Conservation (phyloP, 2,113 vertebrate species). For the Hirundichthys speculiger region DNA sequence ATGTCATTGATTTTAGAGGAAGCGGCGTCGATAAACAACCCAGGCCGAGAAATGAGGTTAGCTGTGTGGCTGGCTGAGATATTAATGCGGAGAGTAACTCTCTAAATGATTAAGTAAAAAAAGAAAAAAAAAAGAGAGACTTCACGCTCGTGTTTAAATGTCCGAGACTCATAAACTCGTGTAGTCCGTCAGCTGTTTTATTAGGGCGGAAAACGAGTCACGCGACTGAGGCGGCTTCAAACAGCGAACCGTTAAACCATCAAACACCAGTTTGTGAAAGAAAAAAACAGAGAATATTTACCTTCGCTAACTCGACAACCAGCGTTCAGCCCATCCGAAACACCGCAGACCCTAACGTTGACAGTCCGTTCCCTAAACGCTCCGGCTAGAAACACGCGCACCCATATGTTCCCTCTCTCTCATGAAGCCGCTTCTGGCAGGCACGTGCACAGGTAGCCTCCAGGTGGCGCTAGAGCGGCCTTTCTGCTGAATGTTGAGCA, state of each 20-base stretch:
- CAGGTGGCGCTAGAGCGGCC: no score
- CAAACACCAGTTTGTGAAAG: fast-evolving
- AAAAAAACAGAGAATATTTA: background rate
- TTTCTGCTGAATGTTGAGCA: no score
- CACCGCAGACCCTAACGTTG: no score
- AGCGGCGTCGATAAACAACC: background rate
- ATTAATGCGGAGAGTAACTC: background rate
- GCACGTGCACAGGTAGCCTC: no score
- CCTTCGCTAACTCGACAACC: background rate
- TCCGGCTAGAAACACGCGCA: conserved; percentile 64
- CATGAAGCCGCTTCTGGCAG: no score
- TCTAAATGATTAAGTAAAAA: no score
- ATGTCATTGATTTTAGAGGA: conserved; percentile 30
- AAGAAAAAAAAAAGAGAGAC: no score
- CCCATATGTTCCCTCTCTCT: no score
- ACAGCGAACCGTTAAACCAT: background rate
- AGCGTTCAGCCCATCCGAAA: conserved; percentile 6
- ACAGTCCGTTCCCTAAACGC: conserved; percentile 46
- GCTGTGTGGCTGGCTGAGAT: background rate
- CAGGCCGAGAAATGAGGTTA: background rate
- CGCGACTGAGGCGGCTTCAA: fast-evolving
- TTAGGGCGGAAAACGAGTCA: no score
- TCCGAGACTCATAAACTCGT: no score
- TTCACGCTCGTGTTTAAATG: no score
- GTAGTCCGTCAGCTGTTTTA: no score